A percentile compares a stretch with the other conserved stretches of the same genome.
Conservation (phyloP, 2,888 invertebrate genomes). For the Calameuta filiformis region DNA sequence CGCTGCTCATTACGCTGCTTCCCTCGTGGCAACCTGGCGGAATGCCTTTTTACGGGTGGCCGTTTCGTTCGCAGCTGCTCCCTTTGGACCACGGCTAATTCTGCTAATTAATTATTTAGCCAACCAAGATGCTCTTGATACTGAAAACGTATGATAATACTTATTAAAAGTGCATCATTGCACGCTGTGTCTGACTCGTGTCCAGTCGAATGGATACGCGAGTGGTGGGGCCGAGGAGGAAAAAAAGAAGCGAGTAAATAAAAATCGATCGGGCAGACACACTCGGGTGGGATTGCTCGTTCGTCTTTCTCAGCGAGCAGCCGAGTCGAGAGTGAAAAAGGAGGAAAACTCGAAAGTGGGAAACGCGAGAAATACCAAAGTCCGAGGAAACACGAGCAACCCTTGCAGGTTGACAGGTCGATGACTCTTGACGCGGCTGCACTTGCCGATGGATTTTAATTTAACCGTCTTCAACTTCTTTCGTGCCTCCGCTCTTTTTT, state of each 20-base stretch:
- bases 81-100: conserved; percentile 27
- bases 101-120: conserved; percentile 38
- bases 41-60: too few species aligned
- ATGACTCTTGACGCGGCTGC: neutral
- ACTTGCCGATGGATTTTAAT: neutral
- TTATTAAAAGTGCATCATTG: neutral
- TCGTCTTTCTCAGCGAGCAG: too few species aligned
- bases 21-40: neutral
- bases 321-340: too few species aligned
- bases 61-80: too few species aligned
- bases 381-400: too few species aligned
- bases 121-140: conserved; percentile 27
- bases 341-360: too few species aligned
- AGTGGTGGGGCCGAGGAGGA: neutral
- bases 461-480: neutral
- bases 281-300: too few species aligned
- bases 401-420: too few species aligned
- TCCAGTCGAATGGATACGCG: neutral
- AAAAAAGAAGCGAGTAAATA: too few species aligned
- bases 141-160: too few species aligned
- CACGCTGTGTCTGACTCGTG: neutral
- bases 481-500: neutral
- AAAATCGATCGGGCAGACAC: too few species aligned
- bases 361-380: too few species aligned
- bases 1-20: neutral